Percentiles rank a stretch among this genome's conserved stretches.
phyloP scores from a whole-genome alignment of 92 coral and sea anemone species.

The Phenganax stokvisi region DNA sequence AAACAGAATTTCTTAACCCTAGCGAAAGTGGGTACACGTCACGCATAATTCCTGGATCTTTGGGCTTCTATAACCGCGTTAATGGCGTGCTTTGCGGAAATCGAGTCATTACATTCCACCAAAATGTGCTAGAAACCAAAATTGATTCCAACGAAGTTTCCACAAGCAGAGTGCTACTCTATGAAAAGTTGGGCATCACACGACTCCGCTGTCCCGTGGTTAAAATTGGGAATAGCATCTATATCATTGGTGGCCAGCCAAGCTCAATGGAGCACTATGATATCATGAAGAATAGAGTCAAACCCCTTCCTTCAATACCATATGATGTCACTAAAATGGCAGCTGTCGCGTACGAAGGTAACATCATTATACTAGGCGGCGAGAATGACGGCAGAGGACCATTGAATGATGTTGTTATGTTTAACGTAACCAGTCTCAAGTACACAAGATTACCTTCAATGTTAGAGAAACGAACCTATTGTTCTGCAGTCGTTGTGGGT shows the following conservation, averaged over 20 bases:
- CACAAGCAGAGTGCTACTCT: neutral
- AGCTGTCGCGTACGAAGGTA: conserved; percentile 17
- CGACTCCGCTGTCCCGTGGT: neutral
- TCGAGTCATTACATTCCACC: conserved; percentile 10
- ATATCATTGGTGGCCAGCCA: neutral
- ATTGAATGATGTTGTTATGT: conserved; percentile 22
- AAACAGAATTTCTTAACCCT: neutral
- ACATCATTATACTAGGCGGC: conserved; percentile 18
- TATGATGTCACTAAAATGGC: conserved; percentile 20
- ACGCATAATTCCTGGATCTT: neutral
- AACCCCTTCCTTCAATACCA: neutral
- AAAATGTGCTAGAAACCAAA: neutral
- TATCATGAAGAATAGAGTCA: neutral
- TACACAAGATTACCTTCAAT: conserved; percentile 67
- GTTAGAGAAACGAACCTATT: conserved; percentile 71
- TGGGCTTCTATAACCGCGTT: neutral
- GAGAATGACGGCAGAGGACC: neutral
- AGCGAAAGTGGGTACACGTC: neutral
- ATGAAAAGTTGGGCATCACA: neutral
- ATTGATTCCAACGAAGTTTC: neutral
- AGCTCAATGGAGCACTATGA: neutral
- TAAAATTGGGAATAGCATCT: neutral
- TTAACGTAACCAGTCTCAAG: conserved; percentile 62
- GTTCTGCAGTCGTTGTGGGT: conserved; percentile 65
- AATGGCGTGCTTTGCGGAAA: conserved; percentile 3